Evolutionary conservation across 2,797 vertebrate genomes (phyloP).

Genomic region (Kryptolebias ocellatus): DNA sequence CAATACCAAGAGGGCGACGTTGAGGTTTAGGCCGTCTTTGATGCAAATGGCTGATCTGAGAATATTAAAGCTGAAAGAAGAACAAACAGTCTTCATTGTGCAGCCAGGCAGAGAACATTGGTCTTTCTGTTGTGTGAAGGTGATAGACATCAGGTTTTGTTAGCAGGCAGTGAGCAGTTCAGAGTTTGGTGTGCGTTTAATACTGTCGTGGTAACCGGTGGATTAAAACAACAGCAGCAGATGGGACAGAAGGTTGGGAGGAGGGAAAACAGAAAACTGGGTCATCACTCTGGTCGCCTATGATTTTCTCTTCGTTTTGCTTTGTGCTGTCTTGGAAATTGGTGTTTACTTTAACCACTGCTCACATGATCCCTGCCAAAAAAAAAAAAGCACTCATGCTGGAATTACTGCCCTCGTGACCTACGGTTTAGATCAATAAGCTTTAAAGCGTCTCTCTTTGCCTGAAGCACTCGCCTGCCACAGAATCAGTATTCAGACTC

Average conservation of each 20-base stretch:
- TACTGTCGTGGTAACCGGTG: slow-evolving; percentile 55
- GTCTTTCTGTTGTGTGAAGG: slow-evolving; percentile 15
- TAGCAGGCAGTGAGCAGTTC: background rate
- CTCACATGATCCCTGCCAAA: background rate
- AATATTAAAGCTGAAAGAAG: background rate
- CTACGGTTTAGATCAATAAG: slow-evolving; percentile 36
- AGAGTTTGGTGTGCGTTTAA: slow-evolving; percentile 18
- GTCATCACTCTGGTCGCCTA: slow-evolving; percentile 64
- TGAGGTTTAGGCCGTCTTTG: background rate
- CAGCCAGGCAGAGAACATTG: background rate
- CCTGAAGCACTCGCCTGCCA: slow-evolving; percentile 25
- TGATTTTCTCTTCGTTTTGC: slow-evolving; percentile 30
- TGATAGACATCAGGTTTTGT: background rate
- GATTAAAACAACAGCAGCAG: slow-evolving; percentile 78
- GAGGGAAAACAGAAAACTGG: slow-evolving; percentile 64
- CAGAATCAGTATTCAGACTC: slow-evolving; percentile 48
- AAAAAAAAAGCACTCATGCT: slow-evolving; percentile 13
- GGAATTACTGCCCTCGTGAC: slow-evolving; percentile 35
- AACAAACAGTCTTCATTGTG: background rate
- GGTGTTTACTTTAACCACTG: background rate
- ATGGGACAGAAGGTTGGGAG: slow-evolving; percentile 65
- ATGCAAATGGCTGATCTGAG: slow-evolving; percentile 1
- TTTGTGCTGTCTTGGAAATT: slow-evolving; percentile 41
- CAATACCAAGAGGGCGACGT: too few species aligned
- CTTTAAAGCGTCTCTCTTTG: slow-evolving; percentile 37